Conservation (phyloP, 2,888 invertebrate genomes). For the Leucophenga montana region DNA sequence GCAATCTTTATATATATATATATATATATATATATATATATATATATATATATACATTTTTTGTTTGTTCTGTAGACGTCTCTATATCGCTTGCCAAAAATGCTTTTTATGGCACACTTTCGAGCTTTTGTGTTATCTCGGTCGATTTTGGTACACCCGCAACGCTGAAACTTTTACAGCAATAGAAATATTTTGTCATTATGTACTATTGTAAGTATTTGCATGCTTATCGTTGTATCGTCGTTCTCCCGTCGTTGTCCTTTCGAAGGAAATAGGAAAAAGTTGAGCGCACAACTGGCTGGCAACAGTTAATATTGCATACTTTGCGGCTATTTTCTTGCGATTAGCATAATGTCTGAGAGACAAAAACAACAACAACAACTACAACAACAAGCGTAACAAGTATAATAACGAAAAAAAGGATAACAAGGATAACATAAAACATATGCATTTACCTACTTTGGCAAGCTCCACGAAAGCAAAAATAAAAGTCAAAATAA, state of each 20-base stretch:
- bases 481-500: background rate
- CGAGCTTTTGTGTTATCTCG: too few relatives aligned
- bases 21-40: too few relatives aligned
- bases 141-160: too few relatives aligned
- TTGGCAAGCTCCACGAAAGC: conserved; percentile 10
- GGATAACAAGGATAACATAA: background rate
- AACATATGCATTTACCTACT: background rate
- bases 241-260: background rate
- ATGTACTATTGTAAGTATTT: background rate
- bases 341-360: conserved; percentile 5
- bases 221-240: too few relatives aligned
- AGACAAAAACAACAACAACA: background rate
- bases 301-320: conserved; percentile 15
- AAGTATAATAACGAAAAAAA: background rate
- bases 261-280: background rate
- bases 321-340: conserved; percentile 14
- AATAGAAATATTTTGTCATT: conserved; percentile 17
- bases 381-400: background rate
- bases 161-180: background rate
- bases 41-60: too few relatives aligned
- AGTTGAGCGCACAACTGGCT: background rate
- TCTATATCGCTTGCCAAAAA: background rate
- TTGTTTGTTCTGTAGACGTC: background rate
- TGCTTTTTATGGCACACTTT: conserved; percentile 23
- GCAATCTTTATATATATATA: too few relatives aligned